These are phyloP conservation scores for Lymantria monacha DNA, from an alignment of 2,888 invertebrate genomes.

Conservation along the genomic window DNA sequence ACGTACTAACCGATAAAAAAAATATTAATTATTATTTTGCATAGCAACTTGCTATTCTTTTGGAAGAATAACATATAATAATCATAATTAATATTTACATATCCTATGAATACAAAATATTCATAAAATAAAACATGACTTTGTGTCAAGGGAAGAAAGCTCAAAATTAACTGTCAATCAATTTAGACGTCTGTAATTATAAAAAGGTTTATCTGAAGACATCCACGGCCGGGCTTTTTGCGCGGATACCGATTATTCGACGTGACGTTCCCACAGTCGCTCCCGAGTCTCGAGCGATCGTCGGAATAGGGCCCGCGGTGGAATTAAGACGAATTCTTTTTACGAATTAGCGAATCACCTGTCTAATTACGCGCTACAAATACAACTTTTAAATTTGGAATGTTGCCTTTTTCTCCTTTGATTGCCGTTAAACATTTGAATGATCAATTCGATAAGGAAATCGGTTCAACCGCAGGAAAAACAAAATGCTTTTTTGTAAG, in stretches of 20 bases:
- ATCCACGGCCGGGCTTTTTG: slow-evolving; percentile 61
- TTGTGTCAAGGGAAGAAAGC: slow-evolving; percentile 22
- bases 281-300: slow-evolving; percentile 41
- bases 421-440: slow-evolving; percentile 29
- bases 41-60: too few relatives aligned
- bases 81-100: neutral
- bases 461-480: slow-evolving; percentile 32
- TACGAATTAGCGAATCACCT: slow-evolving; percentile 79
- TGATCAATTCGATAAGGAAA: slow-evolving; percentile 24
- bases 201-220: slow-evolving; percentile 54
- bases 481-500: slow-evolving; percentile 38
- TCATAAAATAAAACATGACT: slow-evolving; percentile 19
- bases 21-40: too few relatives aligned
- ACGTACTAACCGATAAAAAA: too few relatives aligned
- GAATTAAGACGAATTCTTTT: slow-evolving; percentile 71
- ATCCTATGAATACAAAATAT: neutral
- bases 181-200: slow-evolving; percentile 39
- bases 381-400: slow-evolving; percentile 55
- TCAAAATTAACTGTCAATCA: slow-evolving; percentile 41
- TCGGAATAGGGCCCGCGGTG: slow-evolving; percentile 49
- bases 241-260: slow-evolving; percentile 71
- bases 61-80: too few relatives aligned
- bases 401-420: slow-evolving; percentile 30
- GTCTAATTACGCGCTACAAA: slow-evolving; percentile 69
- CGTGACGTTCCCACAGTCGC: slow-evolving; percentile 78